Evolutionary conservation across 2,113 vertebrate species (phyloP).

Genomic region (Danio rerio): DNA sequence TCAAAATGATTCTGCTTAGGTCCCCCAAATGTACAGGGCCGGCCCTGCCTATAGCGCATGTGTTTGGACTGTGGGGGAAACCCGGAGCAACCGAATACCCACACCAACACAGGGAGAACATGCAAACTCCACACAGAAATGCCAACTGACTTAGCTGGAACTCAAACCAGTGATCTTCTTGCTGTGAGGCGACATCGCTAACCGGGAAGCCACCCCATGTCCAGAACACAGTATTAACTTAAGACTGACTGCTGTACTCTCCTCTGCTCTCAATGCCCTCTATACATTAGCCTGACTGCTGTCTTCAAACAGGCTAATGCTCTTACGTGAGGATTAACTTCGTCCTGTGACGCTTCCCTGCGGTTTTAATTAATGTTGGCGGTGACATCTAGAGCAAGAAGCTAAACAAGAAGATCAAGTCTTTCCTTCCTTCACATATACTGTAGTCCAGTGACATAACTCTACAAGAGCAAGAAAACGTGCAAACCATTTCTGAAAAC

Average conservation of each 20-base stretch:
- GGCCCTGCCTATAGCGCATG: no score
- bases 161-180: no score
- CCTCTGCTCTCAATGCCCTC: background rate
- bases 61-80: no score
- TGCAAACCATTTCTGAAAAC: background rate
- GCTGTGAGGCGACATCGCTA: no score
- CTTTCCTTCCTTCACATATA: constrained; percentile 1
- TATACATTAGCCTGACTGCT: constrained; percentile 34
- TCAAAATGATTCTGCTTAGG: no score
- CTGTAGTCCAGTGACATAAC: background rate
- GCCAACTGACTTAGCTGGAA: no score
- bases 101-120: no score
- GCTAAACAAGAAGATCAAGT: constrained; percentile 4
- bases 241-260: background rate
- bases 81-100: no score
- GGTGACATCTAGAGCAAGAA: background rate
- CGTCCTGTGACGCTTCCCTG: constrained; percentile 17
- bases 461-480: background rate
- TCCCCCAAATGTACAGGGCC: no score
- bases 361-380: background rate
- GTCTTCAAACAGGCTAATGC: constrained; percentile 41
- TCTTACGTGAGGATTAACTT: constrained; percentile 30
- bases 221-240: no score
- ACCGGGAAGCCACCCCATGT: no score
- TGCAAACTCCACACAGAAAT: no score